Conservation (phyloP, 2,113 vertebrate genomes). For the Megatriorchis doriae region DNA sequence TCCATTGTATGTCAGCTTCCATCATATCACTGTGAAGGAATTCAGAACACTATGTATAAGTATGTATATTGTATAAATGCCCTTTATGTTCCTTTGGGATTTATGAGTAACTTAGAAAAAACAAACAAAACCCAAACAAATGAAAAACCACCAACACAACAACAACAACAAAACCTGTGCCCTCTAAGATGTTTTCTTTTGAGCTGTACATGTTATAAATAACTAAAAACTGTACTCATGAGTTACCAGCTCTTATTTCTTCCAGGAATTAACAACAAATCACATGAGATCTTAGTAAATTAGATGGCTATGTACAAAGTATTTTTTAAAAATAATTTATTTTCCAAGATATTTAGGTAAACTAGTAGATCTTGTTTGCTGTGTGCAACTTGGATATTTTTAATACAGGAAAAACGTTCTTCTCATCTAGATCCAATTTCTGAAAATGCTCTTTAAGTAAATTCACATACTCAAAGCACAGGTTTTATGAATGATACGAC, state of each 20-base stretch:
- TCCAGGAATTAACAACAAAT: not conserved
- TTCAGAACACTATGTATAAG: not conserved
- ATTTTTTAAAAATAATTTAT: not conserved
- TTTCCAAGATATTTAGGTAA: not conserved
- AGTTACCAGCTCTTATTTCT: not conserved
- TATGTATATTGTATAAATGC: not conserved
- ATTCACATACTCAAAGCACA: rapidly evolving
- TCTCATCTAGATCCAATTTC: not conserved
- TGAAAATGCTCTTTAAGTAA: not conserved
- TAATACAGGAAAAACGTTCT: not conserved
- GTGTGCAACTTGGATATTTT: not conserved
- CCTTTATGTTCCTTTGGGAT: not conserved
- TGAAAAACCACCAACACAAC: too few species aligned
- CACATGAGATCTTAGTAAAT: not conserved
- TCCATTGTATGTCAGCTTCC: not conserved
- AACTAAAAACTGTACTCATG: not conserved
- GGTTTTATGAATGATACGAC: not conserved
- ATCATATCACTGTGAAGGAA: not conserved
- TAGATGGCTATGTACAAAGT: not conserved
- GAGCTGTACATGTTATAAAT: not conserved
- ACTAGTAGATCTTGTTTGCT: not conserved
- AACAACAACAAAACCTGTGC: too few species aligned
- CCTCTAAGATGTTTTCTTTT: not conserved
- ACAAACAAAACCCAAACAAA: too few species aligned
- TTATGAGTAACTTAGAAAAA: not conserved